Percentiles rank a stretch among this genome's conserved stretches.
phyloP scores from a whole-genome alignment of 2,888 invertebrate species.

The Phrixothrix hirtus region DNA sequence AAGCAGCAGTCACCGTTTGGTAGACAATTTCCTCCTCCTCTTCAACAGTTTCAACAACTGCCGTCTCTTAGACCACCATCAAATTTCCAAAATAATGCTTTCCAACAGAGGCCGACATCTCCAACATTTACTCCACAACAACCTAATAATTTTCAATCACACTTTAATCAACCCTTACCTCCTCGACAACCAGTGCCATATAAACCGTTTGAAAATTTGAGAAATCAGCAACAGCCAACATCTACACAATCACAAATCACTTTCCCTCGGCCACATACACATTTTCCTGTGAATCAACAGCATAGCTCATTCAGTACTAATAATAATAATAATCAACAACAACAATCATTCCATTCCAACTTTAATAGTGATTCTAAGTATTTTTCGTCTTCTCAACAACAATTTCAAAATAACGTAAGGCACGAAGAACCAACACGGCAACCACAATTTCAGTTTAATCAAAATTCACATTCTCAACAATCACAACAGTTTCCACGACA shows the following conservation, averaged over 20 bases:
- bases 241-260: slow-evolving; percentile 57
- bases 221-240: slow-evolving; percentile 47
- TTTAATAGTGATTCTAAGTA: slow-evolving; percentile 44
- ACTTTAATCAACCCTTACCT: slow-evolving; percentile 28
- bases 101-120: slow-evolving; percentile 5
- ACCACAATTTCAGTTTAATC: slow-evolving; percentile 16
- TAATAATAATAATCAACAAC: slow-evolving; percentile 46
- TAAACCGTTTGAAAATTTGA: slow-evolving; percentile 48
- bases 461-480: slow-evolving; percentile 6
- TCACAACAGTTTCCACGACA: slow-evolving; percentile 35
- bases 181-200: slow-evolving; percentile 49
- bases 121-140: slow-evolving; percentile 26
- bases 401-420: slow-evolving; percentile 48
- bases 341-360: slow-evolving; percentile 45
- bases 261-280: slow-evolving; percentile 58
- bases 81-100: slow-evolving; percentile 12
- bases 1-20: slow-evolving; percentile 41
- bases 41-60: slow-evolving; percentile 16
- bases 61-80: slow-evolving; percentile 13
- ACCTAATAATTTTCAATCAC: slow-evolving; percentile 15
- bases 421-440: slow-evolving; percentile 48
- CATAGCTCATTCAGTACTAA: too few species aligned
- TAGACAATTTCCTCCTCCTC: slow-evolving; percentile 17
- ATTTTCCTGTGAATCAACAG: slow-evolving; percentile 50
- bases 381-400: slow-evolving; percentile 39